A percentile compares a stretch with the other conserved stretches of the same genome.
Evolutionary conservation across 1,140 invertebrate species (phyloP).

Genomic region (Monochamus saltuarius): DNA sequence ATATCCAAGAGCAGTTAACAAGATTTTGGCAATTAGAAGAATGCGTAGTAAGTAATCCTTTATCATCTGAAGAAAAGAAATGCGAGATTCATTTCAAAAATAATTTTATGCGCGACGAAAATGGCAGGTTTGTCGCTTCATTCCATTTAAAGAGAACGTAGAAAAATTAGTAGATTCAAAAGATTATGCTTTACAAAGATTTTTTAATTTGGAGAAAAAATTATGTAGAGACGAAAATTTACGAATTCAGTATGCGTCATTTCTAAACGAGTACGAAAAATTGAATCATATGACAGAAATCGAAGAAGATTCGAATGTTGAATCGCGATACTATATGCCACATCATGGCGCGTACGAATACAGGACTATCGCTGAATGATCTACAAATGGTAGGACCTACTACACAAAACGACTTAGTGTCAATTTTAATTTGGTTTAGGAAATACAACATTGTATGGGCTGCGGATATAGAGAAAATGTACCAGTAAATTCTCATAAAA

Average conservation of each 20-base stretch:
- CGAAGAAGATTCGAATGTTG: neutral
- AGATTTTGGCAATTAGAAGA: too few relatives aligned
- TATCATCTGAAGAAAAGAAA: neutral
- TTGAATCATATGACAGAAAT: conserved; percentile 1
- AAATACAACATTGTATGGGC: too few relatives aligned
- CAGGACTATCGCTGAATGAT: conserved; percentile 42
- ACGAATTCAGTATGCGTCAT: too few relatives aligned
- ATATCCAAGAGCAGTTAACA: too few relatives aligned
- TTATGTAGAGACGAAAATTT: too few relatives aligned
- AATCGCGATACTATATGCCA: conserved; percentile 40
- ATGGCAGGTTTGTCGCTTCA: conserved; percentile 7
- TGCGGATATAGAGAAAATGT: too few relatives aligned
- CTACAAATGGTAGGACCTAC: conserved; percentile 35
- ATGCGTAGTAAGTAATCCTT: too few relatives aligned
- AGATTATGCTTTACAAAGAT: neutral
- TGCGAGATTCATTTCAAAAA: conserved; percentile 3
- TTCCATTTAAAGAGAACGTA: too few relatives aligned
- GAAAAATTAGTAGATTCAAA: conserved; percentile 11
- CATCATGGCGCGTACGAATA: conserved; percentile 42
- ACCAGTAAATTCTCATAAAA: too few relatives aligned
- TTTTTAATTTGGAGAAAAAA: conserved; percentile 14
- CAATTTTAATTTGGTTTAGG: conserved; percentile 52
- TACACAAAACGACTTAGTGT: conserved; percentile 40
- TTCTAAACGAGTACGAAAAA: conserved; percentile 5
- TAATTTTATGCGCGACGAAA: neutral